Evolutionary conservation across 1,140 invertebrate species (phyloP), one percentile per base, ranked within the genome.

Genomic region (Mya arenaria): DNA sequence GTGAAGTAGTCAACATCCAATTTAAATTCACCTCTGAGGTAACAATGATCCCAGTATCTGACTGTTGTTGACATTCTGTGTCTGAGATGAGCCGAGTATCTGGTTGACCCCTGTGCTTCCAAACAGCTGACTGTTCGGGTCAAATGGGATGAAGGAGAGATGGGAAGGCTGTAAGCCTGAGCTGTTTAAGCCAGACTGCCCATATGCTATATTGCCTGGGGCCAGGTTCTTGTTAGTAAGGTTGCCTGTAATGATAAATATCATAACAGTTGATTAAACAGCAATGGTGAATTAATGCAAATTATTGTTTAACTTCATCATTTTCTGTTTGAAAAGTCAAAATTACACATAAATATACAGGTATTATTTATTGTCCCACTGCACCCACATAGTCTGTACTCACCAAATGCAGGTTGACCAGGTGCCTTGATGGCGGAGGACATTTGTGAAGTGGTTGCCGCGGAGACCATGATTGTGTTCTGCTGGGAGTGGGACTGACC

Each of bases 401-500:
- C 84, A 90, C 89, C 84, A 79, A 88, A 90, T 23, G 82, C 84
- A 62, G 84, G 85, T 56, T 86, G 86, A 69, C 85, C 88, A 95
- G 96, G 96, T 25, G 96, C 96, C 91, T 98, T 98, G 19, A 97
- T 96, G 84, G 95, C 96, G 44, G 97, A 96, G 0, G 97, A 97
- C 96, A 98, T 97, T 60, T 97, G 94, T 28, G 97, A 97, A 92
- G 97, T 97, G 10, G 96, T 96, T 10, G 96, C 96, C 34, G 97
- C 97, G 65, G 96, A 97, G 78, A 98, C 97, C 81, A 98, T 95
- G 72, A 97, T 96, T 34, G 97, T 97, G 87, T 96, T 97, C 32
- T 97, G 96, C 93, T 96, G 97, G 89, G 86, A 78, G 19, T 84
- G 87, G 13, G 83, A 87, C 79, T 91, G 90, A 19, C 86, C 87